These are phyloP conservation scores for Meloidogyne exigua DNA, from an alignment of 1,140 invertebrate species.

Conservation along the genomic window DNA sequence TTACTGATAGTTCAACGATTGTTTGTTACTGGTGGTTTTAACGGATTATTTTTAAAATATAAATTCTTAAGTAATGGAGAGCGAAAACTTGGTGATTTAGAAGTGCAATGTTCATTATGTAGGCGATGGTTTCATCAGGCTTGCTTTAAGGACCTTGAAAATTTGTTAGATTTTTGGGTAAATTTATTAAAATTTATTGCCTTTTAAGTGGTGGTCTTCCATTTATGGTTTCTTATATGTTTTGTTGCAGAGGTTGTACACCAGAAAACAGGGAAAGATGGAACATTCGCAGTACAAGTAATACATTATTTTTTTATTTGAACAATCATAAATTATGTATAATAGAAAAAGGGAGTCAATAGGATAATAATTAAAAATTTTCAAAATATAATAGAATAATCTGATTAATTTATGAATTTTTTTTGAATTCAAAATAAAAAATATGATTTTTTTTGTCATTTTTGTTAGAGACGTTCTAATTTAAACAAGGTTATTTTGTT, in stretches of 20 bases:
- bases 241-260: conserved; percentile 92
- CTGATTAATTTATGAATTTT: too few species aligned
- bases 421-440: too few species aligned
- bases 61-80: conserved; percentile 54
- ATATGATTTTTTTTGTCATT: conserved; percentile 4
- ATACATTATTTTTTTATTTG: neutral
- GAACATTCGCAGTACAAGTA: conserved; percentile 65
- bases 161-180: conserved; percentile 51
- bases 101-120: conserved; percentile 53
- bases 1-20: neutral
- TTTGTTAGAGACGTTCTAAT: too few species aligned
- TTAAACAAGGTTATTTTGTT: conserved; percentile 10
- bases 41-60: neutral
- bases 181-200: conserved; percentile 1
- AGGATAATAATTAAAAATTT: too few species aligned
- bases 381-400: too few species aligned
- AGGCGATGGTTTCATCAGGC: conserved; percentile 55
- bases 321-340: too few species aligned
- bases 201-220: conserved; percentile 69
- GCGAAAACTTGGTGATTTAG: conserved; percentile 48
- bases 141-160: conserved; percentile 55
- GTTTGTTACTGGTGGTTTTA: conserved; percentile 8
- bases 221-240: conserved; percentile 92
- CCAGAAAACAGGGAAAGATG: conserved; percentile 70
- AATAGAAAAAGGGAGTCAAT: too few species aligned